Conservation (phyloP, 2,888 invertebrate species). For the Yponomeuta sedellus region DNA sequence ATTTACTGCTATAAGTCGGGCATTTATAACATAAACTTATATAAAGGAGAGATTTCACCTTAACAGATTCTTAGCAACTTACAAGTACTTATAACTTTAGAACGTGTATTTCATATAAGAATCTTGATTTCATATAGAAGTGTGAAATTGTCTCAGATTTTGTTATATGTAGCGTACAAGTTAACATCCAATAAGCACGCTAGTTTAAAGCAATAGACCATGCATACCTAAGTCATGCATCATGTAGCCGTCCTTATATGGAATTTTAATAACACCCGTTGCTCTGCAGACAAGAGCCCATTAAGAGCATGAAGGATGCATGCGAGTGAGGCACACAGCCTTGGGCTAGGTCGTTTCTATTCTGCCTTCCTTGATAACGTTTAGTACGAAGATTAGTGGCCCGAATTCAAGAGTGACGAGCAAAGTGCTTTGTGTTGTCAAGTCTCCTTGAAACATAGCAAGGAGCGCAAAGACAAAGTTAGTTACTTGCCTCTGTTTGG, state of each 20-base stretch:
- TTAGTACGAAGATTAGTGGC: slow-evolving; percentile 24
- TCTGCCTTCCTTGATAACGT: slow-evolving; percentile 24
- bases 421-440: neutral
- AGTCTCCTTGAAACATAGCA: neutral
- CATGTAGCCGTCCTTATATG: slow-evolving; percentile 29
- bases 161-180: neutral
- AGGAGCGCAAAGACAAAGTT: neutral
- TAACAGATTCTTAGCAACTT: no score
- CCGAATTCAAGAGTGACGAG: neutral
- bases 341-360: slow-evolving; percentile 16
- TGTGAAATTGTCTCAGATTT: neutral
- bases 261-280: slow-evolving; percentile 42
- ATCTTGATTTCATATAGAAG: neutral
- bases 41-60: no score
- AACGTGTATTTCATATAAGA: no score
- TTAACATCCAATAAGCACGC: neutral
- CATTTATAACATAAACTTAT: no score
- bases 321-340: slow-evolving; percentile 24
- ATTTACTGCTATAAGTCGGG: no score
- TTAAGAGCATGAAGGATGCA: slow-evolving; percentile 33
- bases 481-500: neutral
- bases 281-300: slow-evolving; percentile 29
- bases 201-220: neutral
- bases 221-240: neutral
- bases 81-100: no score